Evolutionary conservation across 2,113 vertebrate species (phyloP).

Genomic region (Brachyhypopomus occidentalis): DNA sequence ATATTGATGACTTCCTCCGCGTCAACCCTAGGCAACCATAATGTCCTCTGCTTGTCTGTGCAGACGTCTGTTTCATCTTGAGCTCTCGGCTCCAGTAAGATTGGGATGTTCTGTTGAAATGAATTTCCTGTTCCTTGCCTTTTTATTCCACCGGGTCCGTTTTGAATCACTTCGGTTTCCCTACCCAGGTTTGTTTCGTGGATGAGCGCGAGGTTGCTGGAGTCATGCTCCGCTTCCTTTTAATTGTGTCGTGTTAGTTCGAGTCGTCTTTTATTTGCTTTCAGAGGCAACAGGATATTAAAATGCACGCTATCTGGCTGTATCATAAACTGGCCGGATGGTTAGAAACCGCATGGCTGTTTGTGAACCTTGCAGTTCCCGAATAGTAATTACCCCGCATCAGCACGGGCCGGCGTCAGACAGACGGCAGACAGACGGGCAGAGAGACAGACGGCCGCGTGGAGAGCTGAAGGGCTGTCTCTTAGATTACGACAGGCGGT

Average conservation of each 20-base stretch:
- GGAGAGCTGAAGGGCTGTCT: constrained; percentile 40
- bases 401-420: constrained; percentile 60
- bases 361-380: constrained; percentile 42
- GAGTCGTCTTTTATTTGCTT: constrained; percentile 40
- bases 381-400: constrained; percentile 67
- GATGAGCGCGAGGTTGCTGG: neutral
- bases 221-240: constrained; percentile 27
- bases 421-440: constrained; percentile 60
- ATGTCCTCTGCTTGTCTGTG: no score
- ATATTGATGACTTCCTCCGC: no score
- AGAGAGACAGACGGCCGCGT: neutral
- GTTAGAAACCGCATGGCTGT: constrained; percentile 30
- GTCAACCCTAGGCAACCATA: no score
- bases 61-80: no score
- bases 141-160: neutral
- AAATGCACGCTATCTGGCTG: constrained; percentile 41
- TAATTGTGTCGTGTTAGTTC: constrained; percentile 23
- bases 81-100: neutral
- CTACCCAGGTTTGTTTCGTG: neutral
- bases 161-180: neutral
- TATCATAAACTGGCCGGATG: constrained; percentile 45
- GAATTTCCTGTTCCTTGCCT: neutral
- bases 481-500: constrained; percentile 44
- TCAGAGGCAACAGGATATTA: constrained; percentile 54
- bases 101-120: neutral